Evolutionary conservation across 2,797 vertebrate genomes (phyloP).

Genomic region (Naso thynnoides): DNA sequence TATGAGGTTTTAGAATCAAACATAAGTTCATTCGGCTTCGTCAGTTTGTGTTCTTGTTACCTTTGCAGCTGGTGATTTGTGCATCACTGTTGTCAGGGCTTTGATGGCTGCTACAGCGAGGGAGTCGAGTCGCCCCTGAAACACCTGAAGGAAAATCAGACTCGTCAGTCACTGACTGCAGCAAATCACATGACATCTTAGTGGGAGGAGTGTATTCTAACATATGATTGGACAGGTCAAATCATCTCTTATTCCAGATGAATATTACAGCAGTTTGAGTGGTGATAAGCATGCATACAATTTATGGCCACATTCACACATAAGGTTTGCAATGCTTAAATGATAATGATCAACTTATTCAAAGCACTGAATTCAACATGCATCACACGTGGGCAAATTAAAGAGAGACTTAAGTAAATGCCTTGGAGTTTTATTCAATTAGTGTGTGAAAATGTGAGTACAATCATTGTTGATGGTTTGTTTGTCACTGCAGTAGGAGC

Average conservation of each 20-base stretch:
- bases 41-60: constrained; percentile 68
- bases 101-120: constrained; percentile 95
- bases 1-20: no score
- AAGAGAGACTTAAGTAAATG: constrained; percentile 23
- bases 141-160: constrained; percentile 84
- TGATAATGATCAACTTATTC: constrained; percentile 23
- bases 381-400: constrained; percentile 43
- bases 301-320: constrained; percentile 31
- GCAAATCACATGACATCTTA: background rate
- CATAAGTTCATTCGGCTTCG: no score
- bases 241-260: constrained; percentile 51
- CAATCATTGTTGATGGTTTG: constrained; percentile 46
- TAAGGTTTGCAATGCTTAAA: constrained; percentile 22
- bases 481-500: constrained; percentile 32
- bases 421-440: constrained; percentile 54
- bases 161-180: constrained; percentile 13
- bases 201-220: background rate
- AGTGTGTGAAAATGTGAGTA: constrained; percentile 41
- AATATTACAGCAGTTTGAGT: constrained; percentile 17
- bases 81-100: constrained; percentile 97
- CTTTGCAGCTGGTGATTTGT: constrained; percentile 98
- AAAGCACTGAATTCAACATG: constrained; percentile 41
- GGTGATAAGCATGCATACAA: constrained; percentile 60
- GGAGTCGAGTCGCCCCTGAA: constrained; percentile 93
- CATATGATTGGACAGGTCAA: constrained; percentile 18